Conservation (phyloP, 2,888 invertebrate genomes). For the Zaprionus lineosus region DNA sequence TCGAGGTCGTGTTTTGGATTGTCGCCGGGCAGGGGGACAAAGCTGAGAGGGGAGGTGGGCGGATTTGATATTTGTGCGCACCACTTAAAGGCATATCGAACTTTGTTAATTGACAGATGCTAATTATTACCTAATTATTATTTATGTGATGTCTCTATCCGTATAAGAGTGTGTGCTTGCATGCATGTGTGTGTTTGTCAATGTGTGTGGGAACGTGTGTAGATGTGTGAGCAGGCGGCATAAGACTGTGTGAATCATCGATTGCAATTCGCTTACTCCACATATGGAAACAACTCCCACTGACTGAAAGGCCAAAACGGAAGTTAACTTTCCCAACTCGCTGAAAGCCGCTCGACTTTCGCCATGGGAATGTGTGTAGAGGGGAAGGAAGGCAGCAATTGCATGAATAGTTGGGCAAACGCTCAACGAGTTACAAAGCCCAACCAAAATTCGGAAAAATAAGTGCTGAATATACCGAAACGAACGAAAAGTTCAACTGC, state of each 20-base stretch:
- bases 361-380: constrained; percentile 9
- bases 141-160: constrained; percentile 45
- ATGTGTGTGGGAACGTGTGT: too few species aligned
- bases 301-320: constrained; percentile 42
- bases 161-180: neutral
- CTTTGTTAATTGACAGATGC: constrained; percentile 69
- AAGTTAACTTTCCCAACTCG: constrained; percentile 63
- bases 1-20: too few species aligned
- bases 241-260: constrained; percentile 8
- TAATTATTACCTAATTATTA: constrained; percentile 75
- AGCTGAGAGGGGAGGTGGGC: neutral
- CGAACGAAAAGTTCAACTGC: constrained; percentile 55
- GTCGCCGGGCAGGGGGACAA: neutral
- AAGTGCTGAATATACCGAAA: constrained; percentile 45
- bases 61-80: constrained; percentile 29
- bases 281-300: constrained; percentile 32
- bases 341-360: constrained; percentile 58
- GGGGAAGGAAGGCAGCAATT: constrained; percentile 37
- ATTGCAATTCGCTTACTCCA: constrained; percentile 30
- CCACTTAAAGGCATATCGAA: constrained; percentile 67
- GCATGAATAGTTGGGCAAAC: constrained; percentile 68
- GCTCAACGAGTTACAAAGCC: constrained; percentile 66
- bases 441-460: constrained; percentile 43
- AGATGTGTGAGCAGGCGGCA: too few species aligned
- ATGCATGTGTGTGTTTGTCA: neutral